Base-by-base conservation (phyloP, 2,888 invertebrate genomes). In the Dicycla oo region DNA sequence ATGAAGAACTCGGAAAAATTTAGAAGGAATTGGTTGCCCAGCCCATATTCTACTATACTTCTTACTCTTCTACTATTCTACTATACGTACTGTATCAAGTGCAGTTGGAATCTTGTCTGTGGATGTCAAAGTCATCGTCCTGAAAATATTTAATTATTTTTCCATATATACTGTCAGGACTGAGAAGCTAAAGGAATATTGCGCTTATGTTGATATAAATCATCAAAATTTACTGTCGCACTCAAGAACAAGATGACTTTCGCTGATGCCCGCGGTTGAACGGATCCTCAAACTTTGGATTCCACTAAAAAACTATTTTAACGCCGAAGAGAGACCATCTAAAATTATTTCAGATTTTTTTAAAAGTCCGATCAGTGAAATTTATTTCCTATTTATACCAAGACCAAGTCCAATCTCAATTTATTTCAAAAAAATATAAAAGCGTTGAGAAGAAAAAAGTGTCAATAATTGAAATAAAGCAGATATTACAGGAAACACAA, bases 201-300 rank as follows among this genome's bases (percentile, higher is more conserved):
- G 56, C 56, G 51, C 51, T 51, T 67, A 60, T 58, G 63, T 64
- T 73, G 69, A 73, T 58, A 68, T 68, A 57, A 68, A 64, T 68
- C 62, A 68, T 57, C 45, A 63, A 63, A 63, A 45, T 57, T 45
- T 68, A 51, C 38, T 64, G 56, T 69, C 54, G 26, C 74, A 65
- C 61, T 69, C 68, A 53, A 75, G 61, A 68, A 72, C 72, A 64
- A 56, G 69, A 49, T 74, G 75, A 70, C 51, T 75, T 53, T 62
- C 49, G 18, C 49, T 66, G 65, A 49, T 66, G 61, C 69, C 69
- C 43, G 64, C 68, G 61, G 58, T 69, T 15, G 69, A 69, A 18
- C 20, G 73, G 64, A 73, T 73, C 47, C 60, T 73, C 47, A 64
- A 73, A 69, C 64, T 63, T 51, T 63, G 63, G 63, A 63, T 6